Evolutionary conservation across 2,113 vertebrate genomes (phyloP).

Genomic region (Callaeas wilsoni): DNA sequence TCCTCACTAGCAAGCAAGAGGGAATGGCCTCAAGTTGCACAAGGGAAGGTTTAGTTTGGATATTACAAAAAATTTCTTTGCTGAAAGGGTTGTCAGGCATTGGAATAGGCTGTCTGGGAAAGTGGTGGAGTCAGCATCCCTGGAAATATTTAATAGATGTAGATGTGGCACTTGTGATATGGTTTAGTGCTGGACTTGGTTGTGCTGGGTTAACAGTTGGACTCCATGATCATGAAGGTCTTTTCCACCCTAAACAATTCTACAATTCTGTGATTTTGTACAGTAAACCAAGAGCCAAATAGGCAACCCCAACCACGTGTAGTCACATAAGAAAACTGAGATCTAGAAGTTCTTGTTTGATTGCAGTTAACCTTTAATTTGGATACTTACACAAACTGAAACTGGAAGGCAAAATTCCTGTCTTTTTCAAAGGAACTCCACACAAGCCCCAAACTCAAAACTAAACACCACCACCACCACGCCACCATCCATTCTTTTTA

Average conservation of each 20-base stretch:
- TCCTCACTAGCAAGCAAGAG: background rate
- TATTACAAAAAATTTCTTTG: background rate
- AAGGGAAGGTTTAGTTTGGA: background rate
- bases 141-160: background rate
- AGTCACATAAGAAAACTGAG: background rate
- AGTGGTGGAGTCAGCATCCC: background rate
- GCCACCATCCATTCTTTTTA: background rate
- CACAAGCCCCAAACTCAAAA: background rate
- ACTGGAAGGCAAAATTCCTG: background rate
- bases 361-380: background rate
- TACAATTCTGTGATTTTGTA: background rate
- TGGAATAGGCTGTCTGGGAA: background rate
- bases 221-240: background rate
- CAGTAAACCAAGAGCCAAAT: background rate
- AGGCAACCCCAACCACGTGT: background rate
- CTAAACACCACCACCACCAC: background rate
- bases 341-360: background rate
- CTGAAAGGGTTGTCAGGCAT: background rate
- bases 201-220: background rate
- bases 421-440: background rate
- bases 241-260: background rate
- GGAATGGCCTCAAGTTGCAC: background rate
- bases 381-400: background rate
- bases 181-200: background rate
- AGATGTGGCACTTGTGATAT: background rate